Evolutionary conservation across 2,797 vertebrate genomes (phyloP), one percentile per base, ranked within the genome.

Genomic region (Syndactyla subalaris): DNA sequence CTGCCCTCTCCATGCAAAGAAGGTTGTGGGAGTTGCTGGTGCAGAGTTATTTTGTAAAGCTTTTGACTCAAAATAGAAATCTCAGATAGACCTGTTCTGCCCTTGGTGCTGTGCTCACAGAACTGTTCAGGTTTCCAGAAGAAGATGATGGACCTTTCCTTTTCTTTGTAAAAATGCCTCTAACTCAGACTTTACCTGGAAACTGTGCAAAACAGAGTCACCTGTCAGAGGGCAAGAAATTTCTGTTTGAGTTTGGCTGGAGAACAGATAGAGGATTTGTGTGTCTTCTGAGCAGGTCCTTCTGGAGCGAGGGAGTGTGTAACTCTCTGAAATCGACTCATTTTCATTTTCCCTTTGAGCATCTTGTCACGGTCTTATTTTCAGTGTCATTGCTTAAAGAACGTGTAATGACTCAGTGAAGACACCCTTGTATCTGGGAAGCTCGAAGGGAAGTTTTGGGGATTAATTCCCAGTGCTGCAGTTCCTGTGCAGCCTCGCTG

Each of bases 11-110:
- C 41, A 62, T 79, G 91, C 59, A 48, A 67, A 89, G 49, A 54
- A 79, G 65, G 62, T 48, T 86, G 81, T 82, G 91, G 82, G 89
- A 94, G 78, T 34, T 72, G 55, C 73, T 93, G 81, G 72, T 75
- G 65, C 65, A 52, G 79, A 52, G 79, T 91, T 93, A 57, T 73
- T 91, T 84, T 77, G 63, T 79, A 76, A 93, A 81, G 87, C 88
- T 91, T 91, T 92, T 81, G 85, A 82, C 92, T 74, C 71, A 62
- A 95, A 94, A 94, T 92, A 95, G 92, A 91, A 92, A 90, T 84
- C 41, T 82, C 52, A 23, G 61, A 34, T 4, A 58, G 92, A 85
- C 27, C 80, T 86, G 52, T 77, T 91, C 92, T 96, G 93, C 91
- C 92, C 88, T 77, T 49, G 52, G 14, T 59, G 54, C 58, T 52